These are phyloP conservation scores for Actenoides lindsayi DNA, from an alignment of 2,113 vertebrate genomes.

Conservation along the genomic window DNA sequence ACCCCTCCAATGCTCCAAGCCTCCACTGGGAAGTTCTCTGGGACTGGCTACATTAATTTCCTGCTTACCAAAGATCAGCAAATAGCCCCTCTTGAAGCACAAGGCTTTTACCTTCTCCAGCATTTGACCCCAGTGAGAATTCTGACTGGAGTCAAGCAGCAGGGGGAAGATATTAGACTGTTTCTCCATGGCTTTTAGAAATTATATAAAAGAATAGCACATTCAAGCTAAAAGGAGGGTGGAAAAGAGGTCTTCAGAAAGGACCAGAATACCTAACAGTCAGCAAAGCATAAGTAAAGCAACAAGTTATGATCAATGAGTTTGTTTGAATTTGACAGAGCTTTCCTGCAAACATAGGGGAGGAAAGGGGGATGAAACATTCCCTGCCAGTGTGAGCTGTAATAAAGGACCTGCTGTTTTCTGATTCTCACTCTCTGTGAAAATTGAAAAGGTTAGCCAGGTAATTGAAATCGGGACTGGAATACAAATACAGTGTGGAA, in stretches of 20 bases:
- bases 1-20: accelerated
- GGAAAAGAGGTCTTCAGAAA: background rate
- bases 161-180: background rate
- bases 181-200: background rate
- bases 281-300: slow-evolving; percentile 45
- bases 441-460: slow-evolving; percentile 69
- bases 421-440: slow-evolving; percentile 59
- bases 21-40: background rate
- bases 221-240: background rate
- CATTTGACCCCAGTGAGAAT: background rate
- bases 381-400: background rate
- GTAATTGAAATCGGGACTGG: slow-evolving; percentile 72
- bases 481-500: slow-evolving; percentile 49
- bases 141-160: background rate
- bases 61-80: background rate
- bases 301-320: slow-evolving; percentile 48
- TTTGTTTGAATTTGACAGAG: slow-evolving; percentile 57
- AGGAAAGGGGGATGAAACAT: background rate
- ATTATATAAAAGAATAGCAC: background rate
- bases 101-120: background rate
- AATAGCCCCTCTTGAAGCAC: background rate
- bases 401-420: slow-evolving; percentile 62
- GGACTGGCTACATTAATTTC: background rate
- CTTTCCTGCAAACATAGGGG: slow-evolving; percentile 32
- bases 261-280: slow-evolving; percentile 30